phyloP scores from a whole-genome alignment of 2,113 vertebrate species.

The Pseudolaguvia tuberculata region DNA sequence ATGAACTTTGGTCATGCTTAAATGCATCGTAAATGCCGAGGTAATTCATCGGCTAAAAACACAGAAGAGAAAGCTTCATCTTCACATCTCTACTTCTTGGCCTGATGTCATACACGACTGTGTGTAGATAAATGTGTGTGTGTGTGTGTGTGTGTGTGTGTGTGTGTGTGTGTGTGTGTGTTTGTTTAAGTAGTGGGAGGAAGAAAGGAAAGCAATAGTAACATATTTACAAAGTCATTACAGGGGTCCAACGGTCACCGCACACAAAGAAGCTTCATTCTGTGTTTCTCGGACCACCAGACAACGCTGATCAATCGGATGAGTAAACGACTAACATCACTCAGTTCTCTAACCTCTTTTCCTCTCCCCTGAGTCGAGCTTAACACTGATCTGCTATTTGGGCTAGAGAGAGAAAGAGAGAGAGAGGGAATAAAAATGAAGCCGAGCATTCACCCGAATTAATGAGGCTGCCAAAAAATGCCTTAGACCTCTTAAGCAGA shows the following conservation, averaged over 20 bases:
- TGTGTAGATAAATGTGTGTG: neutral
- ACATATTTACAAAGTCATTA: neutral
- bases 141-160: slow-evolving; percentile 3
- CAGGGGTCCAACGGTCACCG: no score
- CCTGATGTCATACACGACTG: neutral
- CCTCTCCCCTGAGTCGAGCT: slow-evolving; percentile 21
- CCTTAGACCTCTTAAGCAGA: slow-evolving; percentile 39
- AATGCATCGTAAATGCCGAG: neutral
- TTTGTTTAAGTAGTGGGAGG: neutral
- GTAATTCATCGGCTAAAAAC: slow-evolving; percentile 4
- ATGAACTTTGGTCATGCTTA: slow-evolving; percentile 24
- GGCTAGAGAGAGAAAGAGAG: no score
- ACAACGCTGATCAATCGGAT: slow-evolving; percentile 11
- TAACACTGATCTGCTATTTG: slow-evolving; percentile 28
- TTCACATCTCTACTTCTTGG: neutral
- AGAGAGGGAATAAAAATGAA: slow-evolving; percentile 37
- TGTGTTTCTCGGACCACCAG: slow-evolving; percentile 9
- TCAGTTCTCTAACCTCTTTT: slow-evolving; percentile 25
- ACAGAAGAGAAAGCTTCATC: neutral
- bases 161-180: neutral
- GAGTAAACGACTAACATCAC: slow-evolving; percentile 9
- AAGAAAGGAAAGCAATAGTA: neutral
- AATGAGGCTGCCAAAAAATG: slow-evolving; percentile 41
- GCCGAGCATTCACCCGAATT: slow-evolving; percentile 29
- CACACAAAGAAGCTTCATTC: slow-evolving; percentile 9